Conservation (phyloP, 2,113 vertebrate genomes). For the Eptatretus burgeri region DNA sequence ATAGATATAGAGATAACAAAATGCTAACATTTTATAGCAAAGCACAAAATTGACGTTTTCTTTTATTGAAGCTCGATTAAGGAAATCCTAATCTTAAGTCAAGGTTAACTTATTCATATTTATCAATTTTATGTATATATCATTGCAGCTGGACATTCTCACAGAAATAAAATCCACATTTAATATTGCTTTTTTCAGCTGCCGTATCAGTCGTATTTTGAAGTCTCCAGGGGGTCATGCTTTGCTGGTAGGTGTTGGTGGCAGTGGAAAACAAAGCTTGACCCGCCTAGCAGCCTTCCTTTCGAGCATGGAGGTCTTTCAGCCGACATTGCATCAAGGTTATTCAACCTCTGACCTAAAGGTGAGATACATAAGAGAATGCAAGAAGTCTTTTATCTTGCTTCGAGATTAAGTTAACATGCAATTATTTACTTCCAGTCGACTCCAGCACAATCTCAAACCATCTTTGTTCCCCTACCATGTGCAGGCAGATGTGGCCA, state of each 20-base stretch:
- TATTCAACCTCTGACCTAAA: constrained; percentile 54
- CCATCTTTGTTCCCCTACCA: background rate
- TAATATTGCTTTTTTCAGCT: constrained; percentile 20
- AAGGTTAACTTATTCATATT: too few species aligned
- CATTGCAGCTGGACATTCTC: background rate
- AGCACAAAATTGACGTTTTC: background rate
- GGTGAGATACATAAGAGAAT: constrained; percentile 17
- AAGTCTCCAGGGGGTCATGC: constrained; percentile 51
- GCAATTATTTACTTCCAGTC: background rate
- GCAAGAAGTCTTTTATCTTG: background rate
- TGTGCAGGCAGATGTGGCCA: constrained; percentile 32
- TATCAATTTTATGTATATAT: background rate
- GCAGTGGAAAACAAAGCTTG: constrained; percentile 77
- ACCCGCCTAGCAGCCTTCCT: constrained; percentile 78
- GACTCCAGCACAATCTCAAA: background rate
- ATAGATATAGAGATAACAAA: too few species aligned
- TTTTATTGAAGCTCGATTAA: background rate
- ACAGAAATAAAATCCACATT: background rate
- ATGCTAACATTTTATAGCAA: background rate
- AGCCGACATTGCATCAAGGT: constrained; percentile 57
- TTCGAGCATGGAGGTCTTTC: constrained; percentile 59
- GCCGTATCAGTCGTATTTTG: constrained; percentile 59
- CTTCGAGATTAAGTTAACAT: background rate
- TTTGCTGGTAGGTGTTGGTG: constrained; percentile 58
- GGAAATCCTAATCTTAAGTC: background rate